These are phyloP conservation scores for Heliconius hermathena DNA, from an alignment of 1,140 invertebrate genomes.

Conservation along the genomic window DNA sequence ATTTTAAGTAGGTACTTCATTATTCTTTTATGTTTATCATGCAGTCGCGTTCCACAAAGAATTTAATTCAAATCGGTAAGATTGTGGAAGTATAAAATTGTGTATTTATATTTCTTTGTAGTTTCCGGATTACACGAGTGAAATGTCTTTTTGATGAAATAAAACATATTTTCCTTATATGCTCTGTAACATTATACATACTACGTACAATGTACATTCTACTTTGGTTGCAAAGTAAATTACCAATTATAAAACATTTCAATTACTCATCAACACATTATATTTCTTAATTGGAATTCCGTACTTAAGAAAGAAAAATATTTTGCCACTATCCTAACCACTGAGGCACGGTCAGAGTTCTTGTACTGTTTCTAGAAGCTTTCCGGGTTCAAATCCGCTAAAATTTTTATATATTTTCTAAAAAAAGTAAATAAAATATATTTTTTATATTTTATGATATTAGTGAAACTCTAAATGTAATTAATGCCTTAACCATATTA, in stretches of 20 bases:
- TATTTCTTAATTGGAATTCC: too few species aligned
- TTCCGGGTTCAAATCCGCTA: background rate
- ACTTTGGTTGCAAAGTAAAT: background rate
- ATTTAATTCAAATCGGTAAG: constrained; percentile 11
- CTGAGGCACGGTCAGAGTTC: too few species aligned
- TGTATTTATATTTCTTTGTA: background rate
- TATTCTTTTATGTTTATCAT: constrained; percentile 11
- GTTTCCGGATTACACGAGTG: background rate
- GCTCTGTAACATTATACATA: background rate
- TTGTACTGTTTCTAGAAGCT: too few species aligned
- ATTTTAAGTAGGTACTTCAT: constrained; percentile 14
- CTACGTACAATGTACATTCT: background rate
- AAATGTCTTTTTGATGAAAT: background rate
- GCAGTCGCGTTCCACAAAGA: background rate
- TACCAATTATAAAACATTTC: too few species aligned
- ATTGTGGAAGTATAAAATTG: background rate
- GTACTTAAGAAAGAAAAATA: too few species aligned
- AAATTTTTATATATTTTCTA: background rate
- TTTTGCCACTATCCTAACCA: too few species aligned
- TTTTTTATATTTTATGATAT: background rate
- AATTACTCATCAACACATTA: too few species aligned
- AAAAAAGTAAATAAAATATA: too few species aligned
- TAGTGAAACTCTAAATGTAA: background rate
- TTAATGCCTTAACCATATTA: background rate
- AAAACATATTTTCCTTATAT: background rate